Base-by-base conservation (phyloP, 2,888 invertebrate species). In the Drosophila tanythrix region DNA sequence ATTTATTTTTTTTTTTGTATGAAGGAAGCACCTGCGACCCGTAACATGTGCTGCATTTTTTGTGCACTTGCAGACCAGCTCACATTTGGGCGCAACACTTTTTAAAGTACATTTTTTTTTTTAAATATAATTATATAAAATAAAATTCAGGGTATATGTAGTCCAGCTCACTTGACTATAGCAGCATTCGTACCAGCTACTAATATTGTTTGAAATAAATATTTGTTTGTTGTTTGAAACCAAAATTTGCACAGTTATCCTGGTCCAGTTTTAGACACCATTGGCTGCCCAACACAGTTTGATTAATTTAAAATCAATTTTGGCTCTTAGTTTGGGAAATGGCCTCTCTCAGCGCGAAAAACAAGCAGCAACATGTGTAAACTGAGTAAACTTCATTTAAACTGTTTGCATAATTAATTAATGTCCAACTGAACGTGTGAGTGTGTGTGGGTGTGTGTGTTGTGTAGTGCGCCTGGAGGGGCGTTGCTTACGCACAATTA, bases 381-480 rank as follows among this genome's bases (percentile, higher is more conserved):
- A 88, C 86, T 83, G 86, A 85, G 83, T 86, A 86, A 81, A 88
- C 87, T 86, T 79, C 68, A 82, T 79, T 88, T 88, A 88, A 86
- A 81, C 81, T 79, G 87, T 87, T 88, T 88, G 84, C 89, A 88
- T 87, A 87, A 87, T 87, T 87, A 88, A 87, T 88, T 84, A 87
- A 81, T 81, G 87, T 73, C 79, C 77, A 74, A 81, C 70, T 81
- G 76, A 69, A 69, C 63, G 59, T n/a, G n/a, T 13, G 11, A 55
- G 18, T 36, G 18, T 55, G 18, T 36, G 21, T 33, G 3, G 10
- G 11, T 13, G 25, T 25, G 18, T 36, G 29, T 3, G 10, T 18
- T 18, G 29, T 46, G 25, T 35, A 25, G 38, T 43, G 35, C 18
- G 57, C 43, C 21, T 10, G 53, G 31, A 59, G 29, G 25, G 36